Evolutionary conservation across 2,888 invertebrate genomes (phyloP), one percentile per base, ranked within the genome.

Genomic region (Harpalus rufipes): DNA sequence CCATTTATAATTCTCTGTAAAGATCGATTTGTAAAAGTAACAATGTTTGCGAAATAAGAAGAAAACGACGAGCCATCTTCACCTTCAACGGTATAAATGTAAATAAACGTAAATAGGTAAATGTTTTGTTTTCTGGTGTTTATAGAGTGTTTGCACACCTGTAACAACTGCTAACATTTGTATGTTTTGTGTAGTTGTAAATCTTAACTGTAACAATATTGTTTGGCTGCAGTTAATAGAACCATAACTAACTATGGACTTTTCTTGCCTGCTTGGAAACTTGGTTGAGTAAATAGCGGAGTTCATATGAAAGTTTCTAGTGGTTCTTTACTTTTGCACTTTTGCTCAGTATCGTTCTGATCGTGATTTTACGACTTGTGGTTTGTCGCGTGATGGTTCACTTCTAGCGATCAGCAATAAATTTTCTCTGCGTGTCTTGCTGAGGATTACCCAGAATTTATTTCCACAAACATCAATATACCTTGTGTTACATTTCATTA

Each of bases 321-420:
- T 41, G 72, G 72, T 74, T 74, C 44, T 74, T 32, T 32, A 4
- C 32, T 32, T 32, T 32, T 32, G 6, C 3, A 32, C 32, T 32
- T 41, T 44, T 18, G 41, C 44, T 74, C 72, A 44, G 72, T 74
- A 74, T 74, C 72, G 72, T 74, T 74, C 18, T 44, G 72, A 74
- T 44, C 72, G 72, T 74, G 72, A 74, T 74, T 74, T 74, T 74
- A 74, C 72, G 72, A 74, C 18, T 25, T 44, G 72, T 44, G 72
- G 72, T 74, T 18, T 74, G 72, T 74, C 72, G 72, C 72, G 72
- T 74, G 72, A n/a, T 74, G 44, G 72, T 44, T 74, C 72, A 74
- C 72, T 39, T 68, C 68, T 63, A 63, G 39, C 39, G 68, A 68
- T 68, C 44, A 74, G 12, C 72, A 18, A 74, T 74, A 74, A 74